Percentiles rank a stretch among this genome's conserved stretches.
These are phyloP conservation scores for Aphrophora alni DNA, from an alignment of 2,888 invertebrate species.

Conservation along the genomic window DNA sequence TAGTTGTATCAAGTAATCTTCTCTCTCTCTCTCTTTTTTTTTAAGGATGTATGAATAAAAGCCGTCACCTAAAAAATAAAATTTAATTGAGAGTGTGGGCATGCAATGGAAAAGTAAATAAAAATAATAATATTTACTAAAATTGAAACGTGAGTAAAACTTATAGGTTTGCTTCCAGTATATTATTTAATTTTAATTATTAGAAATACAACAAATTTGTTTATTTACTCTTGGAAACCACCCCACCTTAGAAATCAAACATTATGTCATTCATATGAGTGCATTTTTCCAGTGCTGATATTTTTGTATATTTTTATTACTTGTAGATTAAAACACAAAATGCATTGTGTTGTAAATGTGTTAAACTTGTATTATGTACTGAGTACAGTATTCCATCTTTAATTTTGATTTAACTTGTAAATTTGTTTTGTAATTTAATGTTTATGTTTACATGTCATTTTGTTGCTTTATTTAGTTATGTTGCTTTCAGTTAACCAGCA, in stretches of 20 bases:
- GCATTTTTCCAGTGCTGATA: not conserved
- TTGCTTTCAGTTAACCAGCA: not conserved
- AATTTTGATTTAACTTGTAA: not conserved
- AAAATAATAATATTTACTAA: not conserved
- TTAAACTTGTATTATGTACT: not conserved
- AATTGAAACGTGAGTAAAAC: not conserved
- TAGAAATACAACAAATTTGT: not conserved
- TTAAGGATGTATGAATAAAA: too few species aligned
- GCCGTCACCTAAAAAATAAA: too few species aligned
- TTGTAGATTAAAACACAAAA: not conserved
- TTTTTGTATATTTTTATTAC: not conserved
- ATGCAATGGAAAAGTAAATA: not conserved
- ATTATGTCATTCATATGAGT: not conserved
- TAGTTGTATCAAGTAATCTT: too few species aligned
- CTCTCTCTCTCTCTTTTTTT: too few species aligned
- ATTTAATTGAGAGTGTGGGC: too few species aligned
- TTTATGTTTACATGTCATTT: not conserved
- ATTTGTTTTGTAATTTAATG: conserved; percentile 7
- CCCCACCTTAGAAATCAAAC: not conserved
- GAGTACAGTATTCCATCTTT: conserved; percentile 3
- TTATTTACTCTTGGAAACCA: not conserved
- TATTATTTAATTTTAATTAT: not conserved
- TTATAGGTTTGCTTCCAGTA: not conserved
- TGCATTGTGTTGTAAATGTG: not conserved
- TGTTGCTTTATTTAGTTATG: not conserved